These are phyloP conservation scores for Molossus molossus DNA, from an alignment of 2,797 vertebrate genomes.

Conservation along the genomic window DNA sequence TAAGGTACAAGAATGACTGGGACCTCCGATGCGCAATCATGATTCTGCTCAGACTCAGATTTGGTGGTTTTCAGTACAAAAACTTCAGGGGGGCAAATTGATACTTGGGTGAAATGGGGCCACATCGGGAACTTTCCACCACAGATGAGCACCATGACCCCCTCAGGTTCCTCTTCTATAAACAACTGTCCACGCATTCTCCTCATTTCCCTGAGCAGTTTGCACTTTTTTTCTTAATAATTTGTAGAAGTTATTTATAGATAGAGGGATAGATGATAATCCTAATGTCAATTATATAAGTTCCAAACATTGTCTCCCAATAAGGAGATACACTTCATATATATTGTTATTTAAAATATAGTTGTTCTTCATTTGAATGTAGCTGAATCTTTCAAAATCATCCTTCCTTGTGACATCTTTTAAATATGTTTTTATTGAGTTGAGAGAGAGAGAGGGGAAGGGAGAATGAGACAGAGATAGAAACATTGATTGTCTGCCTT, in stretches of 20 bases:
- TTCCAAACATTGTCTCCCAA: no score
- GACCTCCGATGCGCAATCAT: not conserved
- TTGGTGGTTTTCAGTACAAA: not conserved
- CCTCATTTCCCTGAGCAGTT: not conserved
- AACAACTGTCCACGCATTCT: not conserved
- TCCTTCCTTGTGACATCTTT: no score
- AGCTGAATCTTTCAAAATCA: no score
- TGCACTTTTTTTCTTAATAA: not conserved
- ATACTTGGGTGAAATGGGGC: not conserved
- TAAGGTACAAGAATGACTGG: not conserved
- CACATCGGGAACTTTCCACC: not conserved
- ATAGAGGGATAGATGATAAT: no score
- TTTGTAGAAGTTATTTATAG: not conserved
- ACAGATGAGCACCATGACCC: not conserved
- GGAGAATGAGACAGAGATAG: no score
- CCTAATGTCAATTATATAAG: no score
- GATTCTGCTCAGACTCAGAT: not conserved
- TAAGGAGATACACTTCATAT: no score
- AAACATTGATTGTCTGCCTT: no score
- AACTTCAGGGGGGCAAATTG: not conserved
- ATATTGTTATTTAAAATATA: no score
- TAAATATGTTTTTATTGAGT: no score
- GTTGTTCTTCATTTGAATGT: no score
- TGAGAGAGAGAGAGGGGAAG: no score
- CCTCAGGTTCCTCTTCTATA: not conserved